Evolutionary conservation across 1,140 invertebrate species (phyloP).

Genomic region (Glossosoma conforme): DNA sequence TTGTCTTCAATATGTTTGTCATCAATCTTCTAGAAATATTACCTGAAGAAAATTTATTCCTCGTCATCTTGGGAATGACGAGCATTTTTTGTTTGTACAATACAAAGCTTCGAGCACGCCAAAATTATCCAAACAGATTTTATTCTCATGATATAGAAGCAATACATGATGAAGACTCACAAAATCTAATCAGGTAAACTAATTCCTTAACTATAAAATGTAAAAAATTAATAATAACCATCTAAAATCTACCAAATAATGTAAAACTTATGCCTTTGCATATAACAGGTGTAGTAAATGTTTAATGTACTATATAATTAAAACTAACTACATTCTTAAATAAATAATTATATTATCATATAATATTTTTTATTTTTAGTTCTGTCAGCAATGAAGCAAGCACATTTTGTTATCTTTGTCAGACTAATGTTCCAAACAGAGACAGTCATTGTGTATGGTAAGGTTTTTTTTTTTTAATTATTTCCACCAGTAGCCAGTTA

Average conservation of each 20-base stretch:
- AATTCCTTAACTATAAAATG: conserved; percentile 9
- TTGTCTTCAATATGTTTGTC: conserved; percentile 61
- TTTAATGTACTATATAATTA: too few species aligned
- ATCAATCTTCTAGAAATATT: conserved; percentile 62
- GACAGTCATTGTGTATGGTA: conserved; percentile 53
- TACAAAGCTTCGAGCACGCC: conserved; percentile 44
- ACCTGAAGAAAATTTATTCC: conserved; percentile 60
- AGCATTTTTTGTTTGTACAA: conserved; percentile 56
- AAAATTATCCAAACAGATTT: conserved; percentile 22
- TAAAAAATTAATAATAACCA: too few species aligned
- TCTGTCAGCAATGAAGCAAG: conserved; percentile 9
- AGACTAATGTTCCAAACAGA: conserved; percentile 40
- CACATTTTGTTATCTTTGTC: conserved; percentile 38
- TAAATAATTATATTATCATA: conserved; percentile 29
- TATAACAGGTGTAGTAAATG: too few species aligned
- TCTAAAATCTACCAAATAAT: too few species aligned
- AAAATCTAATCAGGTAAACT: conserved; percentile 8
- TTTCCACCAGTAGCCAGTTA: too few species aligned
- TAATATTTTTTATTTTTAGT: conserved; percentile 33
- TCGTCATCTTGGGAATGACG: conserved; percentile 53
- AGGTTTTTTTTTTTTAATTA: conserved; percentile 22
- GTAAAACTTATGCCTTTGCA: too few species aligned
- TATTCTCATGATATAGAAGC: neutral
- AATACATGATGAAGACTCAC: neutral
- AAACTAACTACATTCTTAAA: conserved; percentile 33